Base-by-base conservation (phyloP, 2,113 vertebrate species). In the Terrapene triunguis region DNA sequence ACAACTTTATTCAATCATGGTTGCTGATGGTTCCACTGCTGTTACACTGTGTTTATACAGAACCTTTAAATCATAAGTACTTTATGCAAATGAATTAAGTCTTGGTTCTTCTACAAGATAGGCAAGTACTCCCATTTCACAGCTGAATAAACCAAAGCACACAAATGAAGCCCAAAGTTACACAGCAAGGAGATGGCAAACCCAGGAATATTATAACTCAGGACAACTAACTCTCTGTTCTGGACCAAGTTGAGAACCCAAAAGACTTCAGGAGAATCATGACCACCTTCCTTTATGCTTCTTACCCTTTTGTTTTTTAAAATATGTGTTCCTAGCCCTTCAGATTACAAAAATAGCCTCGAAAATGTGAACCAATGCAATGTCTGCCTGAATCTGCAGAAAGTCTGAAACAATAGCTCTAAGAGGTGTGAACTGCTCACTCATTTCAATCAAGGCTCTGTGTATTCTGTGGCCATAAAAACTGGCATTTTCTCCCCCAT, bases 351-450 rank as follows among this genome's bases (percentile, higher is more conserved):
- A 96, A 97, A 87, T 84, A 27, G 95, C 90, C 96, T 95, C 92
- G 92, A 95, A 97, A 95, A 96, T 96, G 92, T 72, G 92, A 97
- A 95, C 90, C 94, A 92, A 96, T 96, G 96, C 95, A 91, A 94
- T 94, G 92, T 94, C 95, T 95, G 85, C 96, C 93, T 96, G 94
- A 78, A 92, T 85, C 96, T 95, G 25, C 55, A 57, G 25, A 57
- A 57, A 27, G 93, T 94, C 95, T 95, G 95, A 95, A 79, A 94
- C 93, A 97, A 96, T 94, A 95, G 91, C 96, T 93, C 95, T 87
- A 54, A 89, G 94, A 96, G 88, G 95, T 93, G 95, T 87, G 84
- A n/a, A 96, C 95, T 93, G 83, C 93, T 93, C 96, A 96, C 93
- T 89, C 84, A 32, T 90, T 96, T 94, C 96, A 93, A 94, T 88